phyloP scores from a whole-genome alignment of 2,113 vertebrate species.

The Manacus vitellinus region DNA sequence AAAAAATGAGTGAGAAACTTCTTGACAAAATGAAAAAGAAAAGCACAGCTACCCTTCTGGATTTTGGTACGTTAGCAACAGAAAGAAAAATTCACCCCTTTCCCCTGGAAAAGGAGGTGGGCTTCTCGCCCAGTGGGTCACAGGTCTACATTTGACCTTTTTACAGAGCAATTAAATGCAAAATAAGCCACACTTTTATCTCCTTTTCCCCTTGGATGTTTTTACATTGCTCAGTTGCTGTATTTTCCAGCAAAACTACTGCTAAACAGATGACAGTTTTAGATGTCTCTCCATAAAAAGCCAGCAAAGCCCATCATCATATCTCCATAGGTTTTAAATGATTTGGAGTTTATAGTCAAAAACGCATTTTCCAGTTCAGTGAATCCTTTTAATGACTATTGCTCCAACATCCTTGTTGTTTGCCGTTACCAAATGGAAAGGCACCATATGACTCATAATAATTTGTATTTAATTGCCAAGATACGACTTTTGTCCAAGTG shows the following conservation, averaged over 20 bases:
- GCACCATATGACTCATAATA: constrained; percentile 13
- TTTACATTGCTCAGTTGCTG: not conserved
- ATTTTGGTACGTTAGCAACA: not conserved
- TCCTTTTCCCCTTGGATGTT: not conserved
- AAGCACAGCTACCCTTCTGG: not conserved
- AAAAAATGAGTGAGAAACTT: not conserved
- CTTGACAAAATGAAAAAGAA: not conserved
- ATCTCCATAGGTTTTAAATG: constrained; percentile 63
- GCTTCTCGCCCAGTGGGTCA: not conserved
- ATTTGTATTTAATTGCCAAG: constrained; percentile 46
- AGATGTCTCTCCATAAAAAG: constrained; percentile 2
- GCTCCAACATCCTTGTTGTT: constrained; percentile 50
- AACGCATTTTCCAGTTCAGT: constrained; percentile 69
- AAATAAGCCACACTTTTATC: not conserved
- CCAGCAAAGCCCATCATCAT: constrained; percentile 28
- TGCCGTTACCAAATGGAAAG: constrained; percentile 56
- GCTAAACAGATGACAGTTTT: constrained; percentile 57
- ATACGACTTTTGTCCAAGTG: constrained; percentile 12
- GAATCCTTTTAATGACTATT: constrained; percentile 53
- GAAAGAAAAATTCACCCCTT: not conserved
- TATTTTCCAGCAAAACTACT: constrained; percentile 58
- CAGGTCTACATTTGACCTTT: not conserved
- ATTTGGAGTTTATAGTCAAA: constrained; percentile 61
- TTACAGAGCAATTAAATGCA: not conserved
- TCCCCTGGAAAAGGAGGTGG: not conserved